Base-by-base conservation (phyloP, 1,140 invertebrate species). In the Melipona quadrifasciata region DNA sequence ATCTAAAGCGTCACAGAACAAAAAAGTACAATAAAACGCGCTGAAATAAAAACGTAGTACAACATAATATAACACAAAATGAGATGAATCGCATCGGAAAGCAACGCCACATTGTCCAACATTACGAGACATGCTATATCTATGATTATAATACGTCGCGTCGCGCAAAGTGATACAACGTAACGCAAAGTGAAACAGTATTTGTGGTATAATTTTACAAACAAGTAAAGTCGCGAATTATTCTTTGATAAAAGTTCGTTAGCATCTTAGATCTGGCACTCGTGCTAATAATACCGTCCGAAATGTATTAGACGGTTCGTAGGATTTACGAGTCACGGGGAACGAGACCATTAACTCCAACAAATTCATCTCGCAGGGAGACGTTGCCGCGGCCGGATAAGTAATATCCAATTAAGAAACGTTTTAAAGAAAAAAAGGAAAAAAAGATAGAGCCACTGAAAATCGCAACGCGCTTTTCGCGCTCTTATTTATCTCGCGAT, bases 391-490 rank as follows among this genome's bases (percentile, higher is more conserved):
- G 11, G n/a, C 75, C 12, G 21, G 76, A 53, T 67, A 67, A 67
- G n/a, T 78, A 67, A 78, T 67, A 78, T 78, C 27, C 61, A 67
- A 53, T 78, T 78, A 78, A 27, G n/a, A 34, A 67, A 78, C 21
- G 12, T 78, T 67, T 65, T 67, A 53, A 78, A 67, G 47, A 78
- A 67, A 67, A 11, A 67, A 11, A 21, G 2, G 31, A 31, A 31
- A 31, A 31, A 31, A 31, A 31, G 2, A 67, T 65, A 6, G 47
- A 65, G 47, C 27, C 6, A n/a, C n/a, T 65, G 34, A 76, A 76
- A 61, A 61, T 76, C 57, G 74, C 34, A 24, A 39, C 21, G 21
- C 53, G 24, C 58, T n/a, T n/a, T 47, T 61, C 58, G 0, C 58
- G 58, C 58, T 55, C 11, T n/a, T 57, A 19, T 58, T 16, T 16